Conservation (phyloP, 92 coral and sea anemone genomes). For the Plumapathes pennacea region DNA sequence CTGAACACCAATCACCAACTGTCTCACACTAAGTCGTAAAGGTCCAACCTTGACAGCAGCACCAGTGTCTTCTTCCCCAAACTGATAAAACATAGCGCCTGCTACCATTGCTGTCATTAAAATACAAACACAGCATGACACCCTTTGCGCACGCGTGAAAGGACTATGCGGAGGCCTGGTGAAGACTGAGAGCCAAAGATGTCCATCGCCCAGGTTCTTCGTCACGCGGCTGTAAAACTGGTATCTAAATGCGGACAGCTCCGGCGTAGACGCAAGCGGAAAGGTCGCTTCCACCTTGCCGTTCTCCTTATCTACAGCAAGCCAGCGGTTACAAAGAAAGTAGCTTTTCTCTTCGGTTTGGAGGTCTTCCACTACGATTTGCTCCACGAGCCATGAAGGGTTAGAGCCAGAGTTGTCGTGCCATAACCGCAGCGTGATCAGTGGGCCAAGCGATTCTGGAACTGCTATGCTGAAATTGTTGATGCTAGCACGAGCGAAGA, state of each 20-base stretch:
- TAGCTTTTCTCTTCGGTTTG: constrained; percentile 65
- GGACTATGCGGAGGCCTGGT: constrained; percentile 95
- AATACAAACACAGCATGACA: constrained; percentile 84
- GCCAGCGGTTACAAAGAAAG: constrained; percentile 85
- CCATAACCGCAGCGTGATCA: constrained; percentile 70
- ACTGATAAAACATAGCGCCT: constrained; percentile 94
- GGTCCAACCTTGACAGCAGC: constrained; percentile 72
- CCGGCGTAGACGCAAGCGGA: constrained; percentile 61
- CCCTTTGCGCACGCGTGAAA: constrained; percentile 90
- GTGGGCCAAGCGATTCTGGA: constrained; percentile 65
- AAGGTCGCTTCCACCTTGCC: constrained; percentile 74
- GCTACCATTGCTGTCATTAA: constrained; percentile 89
- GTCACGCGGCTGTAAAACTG: constrained; percentile 75
- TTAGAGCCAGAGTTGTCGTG: constrained; percentile 79
- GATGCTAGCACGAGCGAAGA: constrained; percentile 79
- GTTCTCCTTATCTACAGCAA: constrained; percentile 85
- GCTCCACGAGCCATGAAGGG: constrained; percentile 81
- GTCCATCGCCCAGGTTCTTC: constrained; percentile 80
- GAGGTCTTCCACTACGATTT: constrained; percentile 58
- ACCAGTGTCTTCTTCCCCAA: constrained; percentile 65
- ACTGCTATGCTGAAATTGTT: constrained; percentile 70
- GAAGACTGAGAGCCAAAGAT: constrained; percentile 87
- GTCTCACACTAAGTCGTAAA: constrained; percentile 73
- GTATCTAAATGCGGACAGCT: constrained; percentile 70
- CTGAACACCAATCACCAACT: constrained; percentile 74